Conservation (phyloP, 2,888 invertebrate genomes). For the Itoplectis maculator region DNA sequence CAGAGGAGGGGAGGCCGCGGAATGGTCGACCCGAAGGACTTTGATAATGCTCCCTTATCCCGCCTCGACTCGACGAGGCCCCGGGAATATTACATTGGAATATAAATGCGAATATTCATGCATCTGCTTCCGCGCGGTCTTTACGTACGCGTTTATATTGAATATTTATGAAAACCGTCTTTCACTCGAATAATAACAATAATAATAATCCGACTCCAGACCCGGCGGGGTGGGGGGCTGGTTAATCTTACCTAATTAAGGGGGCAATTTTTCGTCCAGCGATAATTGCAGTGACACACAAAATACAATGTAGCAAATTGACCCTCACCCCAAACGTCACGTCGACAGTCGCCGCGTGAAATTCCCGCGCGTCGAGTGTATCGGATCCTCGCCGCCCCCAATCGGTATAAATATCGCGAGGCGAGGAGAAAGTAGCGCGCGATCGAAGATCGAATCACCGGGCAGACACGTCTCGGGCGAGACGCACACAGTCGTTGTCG, state of each 20-base stretch:
- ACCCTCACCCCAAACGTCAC: too few relatives aligned
- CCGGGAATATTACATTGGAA: slow-evolving; percentile 64
- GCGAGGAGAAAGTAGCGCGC: slow-evolving; percentile 44
- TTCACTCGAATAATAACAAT: slow-evolving; percentile 37
- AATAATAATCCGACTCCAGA: neutral
- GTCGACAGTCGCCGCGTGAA: slow-evolving; percentile 8
- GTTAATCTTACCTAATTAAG: too few relatives aligned
- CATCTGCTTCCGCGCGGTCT: slow-evolving; percentile 41
- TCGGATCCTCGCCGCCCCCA: slow-evolving; percentile 14
- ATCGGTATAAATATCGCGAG: slow-evolving; percentile 38
- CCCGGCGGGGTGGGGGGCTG: neutral
- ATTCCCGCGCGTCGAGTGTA: slow-evolving; percentile 33
- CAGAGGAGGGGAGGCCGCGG: slow-evolving; percentile 19
- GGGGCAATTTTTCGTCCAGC: too few relatives aligned
- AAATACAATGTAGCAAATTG: too few relatives aligned
- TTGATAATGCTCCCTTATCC: slow-evolving; percentile 48
- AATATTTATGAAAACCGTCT: slow-evolving; percentile 57
- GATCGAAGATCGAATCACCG: slow-evolving; percentile 64
- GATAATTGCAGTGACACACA: too few relatives aligned
- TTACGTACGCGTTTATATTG: slow-evolving; percentile 59
- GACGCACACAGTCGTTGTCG: slow-evolving; percentile 42
- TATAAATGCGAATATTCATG: slow-evolving; percentile 72
- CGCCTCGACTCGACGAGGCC: slow-evolving; percentile 23
- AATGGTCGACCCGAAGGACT: slow-evolving; percentile 26
- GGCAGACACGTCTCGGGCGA: slow-evolving; percentile 64